A percentile compares a stretch with the other conserved stretches of the same genome.
phyloP scores from a whole-genome alignment of 2,113 vertebrate genomes.

The Penelope pileata region DNA sequence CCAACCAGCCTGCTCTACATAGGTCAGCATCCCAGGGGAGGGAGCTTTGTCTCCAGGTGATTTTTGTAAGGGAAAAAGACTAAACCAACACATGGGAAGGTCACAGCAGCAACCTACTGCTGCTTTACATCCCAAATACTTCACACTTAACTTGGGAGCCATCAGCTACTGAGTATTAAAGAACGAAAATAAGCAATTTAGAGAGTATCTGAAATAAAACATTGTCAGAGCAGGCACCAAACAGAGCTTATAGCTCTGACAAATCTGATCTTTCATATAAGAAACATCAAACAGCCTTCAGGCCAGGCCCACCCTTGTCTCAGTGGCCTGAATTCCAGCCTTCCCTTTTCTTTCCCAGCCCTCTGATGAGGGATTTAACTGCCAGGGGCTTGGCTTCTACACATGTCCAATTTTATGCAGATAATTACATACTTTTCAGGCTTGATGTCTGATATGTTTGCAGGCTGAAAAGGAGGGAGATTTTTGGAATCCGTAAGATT shows the following conservation, averaged over 20 bases:
- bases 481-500: not conserved
- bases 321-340: not conserved
- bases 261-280: not conserved
- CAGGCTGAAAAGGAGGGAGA: not conserved
- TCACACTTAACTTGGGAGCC: not conserved
- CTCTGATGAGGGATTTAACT: not conserved
- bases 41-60: not conserved
- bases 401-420: not conserved
- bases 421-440: not conserved
- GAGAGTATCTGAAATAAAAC: not conserved
- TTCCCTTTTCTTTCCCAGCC: not conserved
- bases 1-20: not conserved
- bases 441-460: not conserved
- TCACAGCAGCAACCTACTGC: not conserved
- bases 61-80: not conserved
- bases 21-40: not conserved
- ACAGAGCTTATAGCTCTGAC: not conserved
- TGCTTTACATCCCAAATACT: not conserved
- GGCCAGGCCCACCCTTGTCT: not conserved
- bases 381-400: not conserved
- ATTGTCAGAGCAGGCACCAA: not conserved
- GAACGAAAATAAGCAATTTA: not conserved
- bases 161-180: not conserved
- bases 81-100: not conserved
- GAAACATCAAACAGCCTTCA: not conserved